Percentiles rank a stretch among this genome's conserved stretches.
These are phyloP conservation scores for Caenorhabditis sp. DNA, from an alignment of 2,888 invertebrate genomes.

Conservation along the genomic window DNA sequence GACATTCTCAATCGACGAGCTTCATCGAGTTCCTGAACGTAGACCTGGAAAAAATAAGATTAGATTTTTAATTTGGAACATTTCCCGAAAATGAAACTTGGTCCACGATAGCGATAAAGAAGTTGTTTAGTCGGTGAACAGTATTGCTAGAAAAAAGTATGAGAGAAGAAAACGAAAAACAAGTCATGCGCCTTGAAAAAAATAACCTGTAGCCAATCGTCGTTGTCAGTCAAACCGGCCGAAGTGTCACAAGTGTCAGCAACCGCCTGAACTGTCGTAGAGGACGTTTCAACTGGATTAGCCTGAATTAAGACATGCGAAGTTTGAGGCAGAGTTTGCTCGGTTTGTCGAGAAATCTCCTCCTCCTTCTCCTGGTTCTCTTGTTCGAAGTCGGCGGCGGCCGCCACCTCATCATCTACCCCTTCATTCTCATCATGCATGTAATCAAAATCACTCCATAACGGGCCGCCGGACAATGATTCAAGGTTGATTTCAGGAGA, in stretches of 20 bases:
- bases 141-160: neutral
- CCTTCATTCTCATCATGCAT: slow-evolving; percentile 19
- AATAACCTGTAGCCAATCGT: slow-evolving; percentile 51
- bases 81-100: too few relatives aligned
- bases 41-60: slow-evolving; percentile 25
- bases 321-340: slow-evolving; percentile 19
- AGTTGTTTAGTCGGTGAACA: slow-evolving; percentile 13
- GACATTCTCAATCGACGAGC: slow-evolving; percentile 49
- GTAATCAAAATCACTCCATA: slow-evolving; percentile 46
- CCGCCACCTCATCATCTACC: slow-evolving; percentile 5
- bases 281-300: slow-evolving; percentile 23
- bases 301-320: slow-evolving; percentile 22
- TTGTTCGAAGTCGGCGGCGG: too few relatives aligned
- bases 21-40: slow-evolving; percentile 50
- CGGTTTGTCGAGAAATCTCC: slow-evolving; percentile 8
- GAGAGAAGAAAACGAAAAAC: slow-evolving; percentile 5
- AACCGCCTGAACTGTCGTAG: slow-evolving; percentile 36
- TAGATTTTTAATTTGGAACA: neutral
- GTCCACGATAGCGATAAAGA: neutral
- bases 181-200: neutral
- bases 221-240: slow-evolving; percentile 28
- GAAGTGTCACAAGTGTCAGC: slow-evolving; percentile 29
- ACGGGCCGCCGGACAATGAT: slow-evolving; percentile 10
- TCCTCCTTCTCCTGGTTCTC: slow-evolving; percentile 6
- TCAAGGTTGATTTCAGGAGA: neutral